phyloP scores from a whole-genome alignment of 2,797 vertebrate genomes.

The Octomys mimax region DNA sequence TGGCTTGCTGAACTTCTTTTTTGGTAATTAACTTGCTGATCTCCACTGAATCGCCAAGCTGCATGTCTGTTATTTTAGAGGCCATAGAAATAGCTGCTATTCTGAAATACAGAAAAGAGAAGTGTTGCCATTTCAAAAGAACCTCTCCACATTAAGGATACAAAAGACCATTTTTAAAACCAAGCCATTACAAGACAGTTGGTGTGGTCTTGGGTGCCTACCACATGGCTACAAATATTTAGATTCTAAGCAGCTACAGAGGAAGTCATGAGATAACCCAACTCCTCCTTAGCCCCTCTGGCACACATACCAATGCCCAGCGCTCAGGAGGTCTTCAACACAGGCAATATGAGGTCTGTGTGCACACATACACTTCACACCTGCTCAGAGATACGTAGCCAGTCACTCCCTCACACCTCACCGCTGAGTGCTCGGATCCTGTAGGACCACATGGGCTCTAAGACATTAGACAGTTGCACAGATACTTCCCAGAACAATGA shows the following conservation, averaged over 20 bases:
- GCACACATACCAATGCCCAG: background rate
- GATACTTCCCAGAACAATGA: background rate
- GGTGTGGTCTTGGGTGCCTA: background rate
- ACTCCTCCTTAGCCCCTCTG: background rate
- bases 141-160: background rate
- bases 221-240: background rate
- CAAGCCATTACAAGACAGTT: background rate
- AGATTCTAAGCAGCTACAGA: background rate
- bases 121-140: background rate
- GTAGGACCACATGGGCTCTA: background rate
- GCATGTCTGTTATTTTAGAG: conserved; percentile 97
- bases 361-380: background rate
- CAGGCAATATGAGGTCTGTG: background rate
- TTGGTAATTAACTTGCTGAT: conserved; percentile 96
- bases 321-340: background rate
- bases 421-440: background rate
- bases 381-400: background rate
- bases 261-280: conserved; percentile 14
- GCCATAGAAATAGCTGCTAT: conserved; percentile 98
- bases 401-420: background rate
- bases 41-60: conserved; percentile 97
- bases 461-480: conserved; percentile 35
- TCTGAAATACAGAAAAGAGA: conserved; percentile 88
- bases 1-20: conserved; percentile 96
- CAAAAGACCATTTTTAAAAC: conserved; percentile 2